Evolutionary conservation across 2,797 vertebrate species (phyloP), one percentile per base, ranked within the genome.

Genomic region (Oryzias dopingdopingensis): DNA sequence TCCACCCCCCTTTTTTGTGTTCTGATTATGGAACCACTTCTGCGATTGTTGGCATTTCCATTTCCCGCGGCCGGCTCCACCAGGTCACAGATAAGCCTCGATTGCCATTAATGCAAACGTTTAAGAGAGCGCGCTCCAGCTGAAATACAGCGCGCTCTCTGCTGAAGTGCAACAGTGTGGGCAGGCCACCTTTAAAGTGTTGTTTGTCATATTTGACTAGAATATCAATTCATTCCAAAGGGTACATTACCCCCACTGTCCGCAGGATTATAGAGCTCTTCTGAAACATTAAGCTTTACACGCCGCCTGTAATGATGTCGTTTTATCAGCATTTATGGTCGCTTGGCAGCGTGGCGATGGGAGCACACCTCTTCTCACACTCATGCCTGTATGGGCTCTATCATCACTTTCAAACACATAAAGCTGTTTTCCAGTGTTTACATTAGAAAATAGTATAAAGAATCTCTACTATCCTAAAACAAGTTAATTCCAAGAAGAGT

Each of bases 191-290:
- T 79, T 74, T 75, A 82, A 83, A 82, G 63, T 49, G 75, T 74
- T 76, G 53, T 87, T 81, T 81, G 86, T 88, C 85, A 87, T 79
- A 70, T 85, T 82, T 79, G 77, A 80, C 79, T 63, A 76, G 56
- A 80, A 76, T 76, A 82, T 81, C 83, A 74, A 72, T 84, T 74
- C 77, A 68, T 80, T 81, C 81, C 74, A 50, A 13, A 70, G 62
- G 53, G 41, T 48, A 46, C 67, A 62, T 71, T 51, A 67, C 18
- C 51, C 67, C 56, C 49, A 44, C 18, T 20, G 26, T 8, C 20
- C 62, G 17, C 16, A 47, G 63, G 56, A 68, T 84, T 69, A 72
- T 67, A 49, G 76, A 53, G 77, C 73, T 76, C 76, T 64, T 82
- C 76, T 77, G 70, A 81, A 63, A 85, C 79, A 74, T 86, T 83